Evolutionary conservation across 2,113 vertebrate genomes (phyloP), one percentile per base, ranked within the genome.

Genomic region (Apteryx mantelli): DNA sequence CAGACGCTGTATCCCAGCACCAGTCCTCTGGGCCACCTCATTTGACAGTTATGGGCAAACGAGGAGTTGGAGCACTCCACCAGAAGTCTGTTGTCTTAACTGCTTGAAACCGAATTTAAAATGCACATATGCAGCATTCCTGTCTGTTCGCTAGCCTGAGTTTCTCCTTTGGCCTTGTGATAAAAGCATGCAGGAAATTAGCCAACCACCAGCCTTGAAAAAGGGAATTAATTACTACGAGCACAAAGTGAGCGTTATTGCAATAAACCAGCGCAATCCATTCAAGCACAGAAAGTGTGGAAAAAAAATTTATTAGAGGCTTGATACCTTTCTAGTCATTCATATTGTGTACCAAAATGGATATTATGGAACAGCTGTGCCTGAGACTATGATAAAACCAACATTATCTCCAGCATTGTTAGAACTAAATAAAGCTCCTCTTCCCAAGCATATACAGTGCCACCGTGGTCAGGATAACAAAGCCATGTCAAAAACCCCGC

Each of bases 191-290:
- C 93, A 92, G 83, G 95, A 96, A 98, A 98, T 96, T 95, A 94
- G 86, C 93, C 82, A 95, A 97, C 73, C 82, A 95, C 88, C 89
- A 82, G 93, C 97, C 94, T 80, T 88, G 93, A 95, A 97, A 69
- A 88, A 70, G 89, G 96, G 97, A 97, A 98, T 97, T 97, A 97
- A 98, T 97, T 97, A 97, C 89, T 11, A 90, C 36, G 63, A 89
- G 94, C 83, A 92, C 48, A 78, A 91, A 97, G 97, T 93, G 97
- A 98, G 97, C 26, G 88, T 95, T 85, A 53, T 75, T 95, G 94
- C 94, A 94, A 91, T 92, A 97, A 97, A 92, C 95, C 80, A 85
- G 75, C 17, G 93, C 28, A 65, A 94, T 77, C 96, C 92, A 85
- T 88, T 70, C 64, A 77, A 77, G 93, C 88, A 25, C 30, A 74